Percentiles rank a stretch among this genome's conserved stretches.
These are phyloP conservation scores for Drosophila neotestacea DNA, from an alignment of 2,888 invertebrate species.

Conservation along the genomic window DNA sequence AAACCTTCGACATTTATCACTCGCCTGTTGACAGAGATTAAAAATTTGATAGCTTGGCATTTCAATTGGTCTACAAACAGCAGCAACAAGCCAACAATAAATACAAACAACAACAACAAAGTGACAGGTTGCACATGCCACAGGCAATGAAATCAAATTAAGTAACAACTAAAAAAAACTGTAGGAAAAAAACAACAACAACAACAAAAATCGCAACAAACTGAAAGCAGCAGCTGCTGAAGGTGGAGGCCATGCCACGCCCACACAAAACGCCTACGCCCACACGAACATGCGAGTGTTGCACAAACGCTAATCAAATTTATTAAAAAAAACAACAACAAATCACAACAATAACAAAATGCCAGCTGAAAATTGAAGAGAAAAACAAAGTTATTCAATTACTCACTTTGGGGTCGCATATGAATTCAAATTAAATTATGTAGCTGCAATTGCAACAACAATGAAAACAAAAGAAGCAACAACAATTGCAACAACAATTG, in stretches of 20 bases:
- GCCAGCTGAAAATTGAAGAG: constrained; percentile 13
- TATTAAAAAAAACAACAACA: constrained; percentile 50
- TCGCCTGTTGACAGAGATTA: constrained; percentile 34
- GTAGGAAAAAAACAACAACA: constrained; percentile 38
- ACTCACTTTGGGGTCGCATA: constrained; percentile 74
- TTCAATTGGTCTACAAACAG: constrained; percentile 46
- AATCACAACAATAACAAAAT: constrained; percentile 17
- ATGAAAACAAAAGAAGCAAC: constrained; percentile 38
- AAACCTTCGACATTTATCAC: neutral
- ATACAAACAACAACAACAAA: constrained; percentile 23
- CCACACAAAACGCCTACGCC: constrained; percentile 16
- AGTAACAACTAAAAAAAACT: constrained; percentile 17
- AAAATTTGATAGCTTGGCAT: constrained; percentile 43
- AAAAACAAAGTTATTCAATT: constrained; percentile 82
- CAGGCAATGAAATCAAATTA: constrained; percentile 47
- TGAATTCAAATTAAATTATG: constrained; percentile 80
- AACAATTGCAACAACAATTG: constrained; percentile 51
- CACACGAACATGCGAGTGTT: constrained; percentile 32
- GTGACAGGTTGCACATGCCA: constrained; percentile 34
- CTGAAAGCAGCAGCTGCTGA: constrained; percentile 4
- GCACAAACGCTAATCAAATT: constrained; percentile 80
- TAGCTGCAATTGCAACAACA: constrained; percentile 53
- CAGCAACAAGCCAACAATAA: constrained; percentile 7
- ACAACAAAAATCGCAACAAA: constrained; percentile 4
- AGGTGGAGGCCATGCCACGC: constrained; percentile 33